Evolutionary conservation across 2,888 invertebrate species (phyloP), one percentile per base, ranked within the genome.

Genomic region (Nebria brevicollis): DNA sequence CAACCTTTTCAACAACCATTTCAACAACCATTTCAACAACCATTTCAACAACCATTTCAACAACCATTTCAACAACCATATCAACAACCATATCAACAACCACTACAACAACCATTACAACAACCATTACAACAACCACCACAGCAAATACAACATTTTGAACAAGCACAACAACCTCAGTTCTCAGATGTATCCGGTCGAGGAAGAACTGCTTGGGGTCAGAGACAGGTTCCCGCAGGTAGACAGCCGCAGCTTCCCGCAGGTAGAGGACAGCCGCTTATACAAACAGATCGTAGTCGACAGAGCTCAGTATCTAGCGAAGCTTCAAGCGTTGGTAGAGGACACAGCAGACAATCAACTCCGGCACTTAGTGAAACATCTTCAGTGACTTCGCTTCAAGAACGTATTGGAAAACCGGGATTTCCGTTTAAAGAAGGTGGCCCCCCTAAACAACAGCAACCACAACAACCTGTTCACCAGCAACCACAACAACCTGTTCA

Each of bases 311-410:
- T 54, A 54, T 54, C 54, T 13, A 54, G 54, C 54, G 54, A 54
- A 6, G 13, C 7, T 54, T 54, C 54, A 54, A 54, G 54, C 13
- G 66, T 73, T n/a, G 66, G 88, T 90, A 84, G 90, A 90, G 0
- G 81, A 81, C 0, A 90, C 88, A 83, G 86, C 88, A 73, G 34
- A 77, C 74, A 66, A 70, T 7, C 42, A 79, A 70, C 43, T 11
- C n/a, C 42, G 8, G 20, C 41, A 13, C 42, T 11, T 25, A n/a
- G 41, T 34, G 25, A 26, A n/a, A 77, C 41, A 42, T 20, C 77
- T 42, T 74, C 68, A 1, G 25, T 11, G 34, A 66, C 6, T 64
- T 41, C 25, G 15, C 8, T n/a, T 75, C 65, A 42, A 75, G 74
- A 25, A 66, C 8, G 25, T 26, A 25, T 25, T 70, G 70, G 70